These are phyloP conservation scores for Ciconia boyciana DNA, from an alignment of 2,113 vertebrate species.

Conservation along the genomic window DNA sequence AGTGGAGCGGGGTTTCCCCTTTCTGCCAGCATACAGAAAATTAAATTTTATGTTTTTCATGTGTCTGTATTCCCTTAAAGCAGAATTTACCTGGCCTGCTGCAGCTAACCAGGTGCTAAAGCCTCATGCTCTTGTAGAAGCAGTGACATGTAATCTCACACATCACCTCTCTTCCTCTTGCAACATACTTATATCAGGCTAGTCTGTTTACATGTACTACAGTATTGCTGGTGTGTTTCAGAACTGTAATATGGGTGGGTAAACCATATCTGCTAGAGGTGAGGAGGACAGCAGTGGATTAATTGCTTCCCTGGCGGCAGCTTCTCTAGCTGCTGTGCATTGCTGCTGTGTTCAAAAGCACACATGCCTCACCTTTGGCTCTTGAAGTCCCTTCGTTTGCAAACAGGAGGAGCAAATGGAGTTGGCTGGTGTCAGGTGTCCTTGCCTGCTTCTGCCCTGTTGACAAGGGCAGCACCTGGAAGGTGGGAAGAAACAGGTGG, in stretches of 20 bases:
- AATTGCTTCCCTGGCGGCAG: neutral
- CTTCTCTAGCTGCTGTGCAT: neutral
- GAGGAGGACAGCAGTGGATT: neutral
- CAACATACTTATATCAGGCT: accelerated
- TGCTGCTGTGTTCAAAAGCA: neutral
- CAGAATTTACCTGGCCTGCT: neutral
- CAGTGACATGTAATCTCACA: neutral
- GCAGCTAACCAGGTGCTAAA: neutral
- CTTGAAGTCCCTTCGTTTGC: neutral
- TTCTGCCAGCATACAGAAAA: neutral
- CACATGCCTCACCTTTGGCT: accelerated
- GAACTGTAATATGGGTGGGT: neutral
- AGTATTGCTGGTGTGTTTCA: neutral
- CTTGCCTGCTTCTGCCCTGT: neutral
- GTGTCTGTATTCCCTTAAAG: neutral
- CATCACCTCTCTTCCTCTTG: neutral
- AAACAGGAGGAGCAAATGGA: neutral
- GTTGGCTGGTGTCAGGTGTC: neutral
- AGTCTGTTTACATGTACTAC: accelerated
- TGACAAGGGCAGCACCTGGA: neutral
- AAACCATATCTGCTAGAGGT: neutral
- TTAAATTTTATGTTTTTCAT: neutral
- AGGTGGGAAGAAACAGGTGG: neutral
- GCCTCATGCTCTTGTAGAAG: neutral
- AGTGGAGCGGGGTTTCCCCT: accelerated